These are phyloP conservation scores for Brachirus orientalis DNA, from an alignment of 2,113 vertebrate species.

Conservation along the genomic window DNA sequence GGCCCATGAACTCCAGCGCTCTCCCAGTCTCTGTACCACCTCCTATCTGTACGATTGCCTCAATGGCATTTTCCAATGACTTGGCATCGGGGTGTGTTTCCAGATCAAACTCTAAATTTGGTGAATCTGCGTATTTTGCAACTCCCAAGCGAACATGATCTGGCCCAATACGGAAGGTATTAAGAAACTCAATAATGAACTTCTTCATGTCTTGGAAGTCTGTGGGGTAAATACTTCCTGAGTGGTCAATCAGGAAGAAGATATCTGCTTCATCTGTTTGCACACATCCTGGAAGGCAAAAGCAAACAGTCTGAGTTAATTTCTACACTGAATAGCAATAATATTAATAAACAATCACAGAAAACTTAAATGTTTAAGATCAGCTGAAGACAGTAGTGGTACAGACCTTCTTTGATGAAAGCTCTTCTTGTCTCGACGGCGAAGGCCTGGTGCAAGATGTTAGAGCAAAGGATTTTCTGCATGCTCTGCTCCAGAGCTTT, in stretches of 20 bases:
- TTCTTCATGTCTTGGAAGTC: conserved; percentile 86
- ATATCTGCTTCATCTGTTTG: conserved; percentile 87
- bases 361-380: too few species aligned
- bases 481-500: conserved; percentile 69
- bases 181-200: conserved; percentile 83
- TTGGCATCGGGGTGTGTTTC: conserved; percentile 42
- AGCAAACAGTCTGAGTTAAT: not conserved
- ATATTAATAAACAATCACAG: too few species aligned
- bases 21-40: conserved; percentile 80
- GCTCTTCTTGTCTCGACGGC: conserved; percentile 1
- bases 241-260: conserved; percentile 89
- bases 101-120: conserved; percentile 78
- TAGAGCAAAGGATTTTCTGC: conserved; percentile 80
- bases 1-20: conserved; percentile 80
- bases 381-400: not conserved
- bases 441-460: conserved; percentile 54
- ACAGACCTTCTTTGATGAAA: conserved; percentile 80
- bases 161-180: conserved; percentile 79
- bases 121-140: conserved; percentile 72
- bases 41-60: conserved; percentile 68
- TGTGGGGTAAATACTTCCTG: conserved; percentile 75
- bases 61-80: conserved; percentile 76
- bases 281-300: conserved; percentile 78
- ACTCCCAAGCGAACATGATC: conserved; percentile 83
- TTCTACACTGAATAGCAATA: not conserved